These are phyloP conservation scores for Magallana ariakensis DNA, from an alignment of 1,140 invertebrate species.

Conservation along the genomic window DNA sequence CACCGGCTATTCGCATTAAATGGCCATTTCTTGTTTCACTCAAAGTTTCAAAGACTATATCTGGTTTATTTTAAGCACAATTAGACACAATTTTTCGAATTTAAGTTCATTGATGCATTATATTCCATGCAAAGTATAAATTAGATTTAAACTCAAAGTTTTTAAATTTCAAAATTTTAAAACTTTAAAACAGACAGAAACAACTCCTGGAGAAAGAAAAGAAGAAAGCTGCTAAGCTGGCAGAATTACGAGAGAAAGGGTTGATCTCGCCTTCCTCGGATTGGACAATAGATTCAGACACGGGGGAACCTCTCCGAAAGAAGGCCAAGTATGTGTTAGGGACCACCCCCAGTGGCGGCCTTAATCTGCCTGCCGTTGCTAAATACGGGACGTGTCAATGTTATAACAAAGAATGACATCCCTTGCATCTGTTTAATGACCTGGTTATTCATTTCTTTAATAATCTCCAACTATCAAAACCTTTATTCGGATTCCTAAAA, in stretches of 20 bases:
- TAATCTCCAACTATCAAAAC: neutral
- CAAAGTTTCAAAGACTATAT: too few species aligned
- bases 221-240: conserved; percentile 63
- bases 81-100: too few species aligned
- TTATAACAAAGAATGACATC: neutral
- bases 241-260: conserved; percentile 64
- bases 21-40: neutral
- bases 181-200: conserved; percentile 50
- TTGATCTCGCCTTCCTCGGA: conserved; percentile 65
- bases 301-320: conserved; percentile 60
- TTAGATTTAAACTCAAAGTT: too few species aligned
- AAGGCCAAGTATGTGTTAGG: conserved; percentile 45
- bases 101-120: too few species aligned
- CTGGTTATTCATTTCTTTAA: neutral
- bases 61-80: too few species aligned
- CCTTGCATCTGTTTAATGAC: neutral
- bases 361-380: neutral
- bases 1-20: neutral
- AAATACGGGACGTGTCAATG: neutral
- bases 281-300: conserved; percentile 68
- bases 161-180: neutral
- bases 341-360: neutral
- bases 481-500: too few species aligned
- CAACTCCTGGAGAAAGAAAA: conserved; percentile 63
- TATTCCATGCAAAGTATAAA: too few species aligned